These are phyloP conservation scores for Nemurella pictetii DNA, from an alignment of 2,888 invertebrate genomes.

Conservation along the genomic window DNA sequence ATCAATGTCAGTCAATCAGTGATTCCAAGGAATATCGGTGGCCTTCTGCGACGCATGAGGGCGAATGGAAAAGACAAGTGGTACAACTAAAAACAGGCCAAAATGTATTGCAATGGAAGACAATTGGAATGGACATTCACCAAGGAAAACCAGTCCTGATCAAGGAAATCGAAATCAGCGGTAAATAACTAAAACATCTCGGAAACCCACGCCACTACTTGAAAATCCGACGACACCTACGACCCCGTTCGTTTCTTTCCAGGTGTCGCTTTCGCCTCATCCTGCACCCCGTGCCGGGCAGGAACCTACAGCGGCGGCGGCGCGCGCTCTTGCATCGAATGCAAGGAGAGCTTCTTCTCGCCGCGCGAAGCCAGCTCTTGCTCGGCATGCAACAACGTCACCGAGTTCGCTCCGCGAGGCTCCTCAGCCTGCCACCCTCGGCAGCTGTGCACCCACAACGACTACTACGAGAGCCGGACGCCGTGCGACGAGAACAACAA, in stretches of 20 bases:
- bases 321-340: constrained; percentile 52
- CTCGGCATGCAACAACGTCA: constrained; percentile 50
- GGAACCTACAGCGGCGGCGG: constrained; percentile 52
- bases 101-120: constrained; percentile 60
- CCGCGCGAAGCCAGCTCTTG: constrained; percentile 53
- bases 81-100: constrained; percentile 54
- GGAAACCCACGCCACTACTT: not conserved
- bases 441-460: constrained; percentile 55
- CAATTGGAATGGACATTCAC: constrained; percentile 52
- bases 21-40: constrained; percentile 52
- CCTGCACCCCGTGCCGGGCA: constrained; percentile 53
- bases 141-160: constrained; percentile 53
- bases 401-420: constrained; percentile 53
- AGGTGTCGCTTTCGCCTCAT: constrained; percentile 60
- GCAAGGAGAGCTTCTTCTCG: constrained; percentile 54
- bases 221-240: not conserved
- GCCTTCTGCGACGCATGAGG: constrained; percentile 53
- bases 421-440: constrained; percentile 53
- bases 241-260: too few relatives aligned
- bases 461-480: constrained; percentile 56
- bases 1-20: constrained; percentile 54
- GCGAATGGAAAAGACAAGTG: constrained; percentile 53
- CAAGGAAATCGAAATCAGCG: constrained; percentile 52
- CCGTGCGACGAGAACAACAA: constrained; percentile 55
- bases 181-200: constrained; percentile 43